These are phyloP conservation scores for Microcaecilia unicolor DNA, from an alignment of 2,797 vertebrate genomes.

Conservation along the genomic window DNA sequence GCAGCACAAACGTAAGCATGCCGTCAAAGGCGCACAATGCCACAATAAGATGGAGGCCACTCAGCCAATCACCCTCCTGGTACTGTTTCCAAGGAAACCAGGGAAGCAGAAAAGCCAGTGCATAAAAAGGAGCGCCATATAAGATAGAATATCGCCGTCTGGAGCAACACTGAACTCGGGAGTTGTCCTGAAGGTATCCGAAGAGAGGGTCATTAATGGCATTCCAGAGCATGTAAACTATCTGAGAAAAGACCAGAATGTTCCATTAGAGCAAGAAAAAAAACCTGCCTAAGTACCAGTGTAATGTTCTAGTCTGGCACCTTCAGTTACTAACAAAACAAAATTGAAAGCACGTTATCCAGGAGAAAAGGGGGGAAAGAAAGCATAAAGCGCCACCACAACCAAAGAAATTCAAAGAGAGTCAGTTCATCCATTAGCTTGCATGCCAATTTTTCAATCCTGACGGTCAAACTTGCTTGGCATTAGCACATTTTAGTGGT, in stretches of 20 bases:
- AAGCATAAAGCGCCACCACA: too few species aligned
- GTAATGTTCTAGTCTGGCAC: too few species aligned
- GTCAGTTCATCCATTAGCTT: too few species aligned
- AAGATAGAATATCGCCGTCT: slow-evolving; percentile 63
- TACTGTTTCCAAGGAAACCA: slow-evolving; percentile 87
- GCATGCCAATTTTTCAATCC: too few species aligned
- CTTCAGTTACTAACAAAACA: too few species aligned
- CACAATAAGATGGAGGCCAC: slow-evolving; percentile 66
- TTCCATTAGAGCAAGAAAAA: too few species aligned
- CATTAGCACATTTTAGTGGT: too few species aligned
- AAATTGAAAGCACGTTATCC: too few species aligned
- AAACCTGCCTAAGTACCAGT: too few species aligned
- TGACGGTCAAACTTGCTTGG: too few species aligned
- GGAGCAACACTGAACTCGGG: slow-evolving; percentile 53
- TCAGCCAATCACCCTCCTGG: slow-evolving; percentile 70
- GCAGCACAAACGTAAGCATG: slow-evolving; percentile 71
- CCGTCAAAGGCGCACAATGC: slow-evolving; percentile 73
- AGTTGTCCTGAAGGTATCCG: slow-evolving; percentile 77
- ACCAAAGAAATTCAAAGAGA: too few species aligned
- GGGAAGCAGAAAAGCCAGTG: slow-evolving; percentile 73
- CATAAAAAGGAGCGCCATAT: slow-evolving; percentile 70
- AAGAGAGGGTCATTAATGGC: slow-evolving; percentile 80
- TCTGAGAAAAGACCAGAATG: slow-evolving; percentile 31
- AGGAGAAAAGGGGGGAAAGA: too few species aligned
- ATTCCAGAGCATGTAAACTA: slow-evolving; percentile 86